These are phyloP conservation scores for Pectinophora gossypiella DNA, from an alignment of 1,140 invertebrate genomes.

Conservation along the genomic window DNA sequence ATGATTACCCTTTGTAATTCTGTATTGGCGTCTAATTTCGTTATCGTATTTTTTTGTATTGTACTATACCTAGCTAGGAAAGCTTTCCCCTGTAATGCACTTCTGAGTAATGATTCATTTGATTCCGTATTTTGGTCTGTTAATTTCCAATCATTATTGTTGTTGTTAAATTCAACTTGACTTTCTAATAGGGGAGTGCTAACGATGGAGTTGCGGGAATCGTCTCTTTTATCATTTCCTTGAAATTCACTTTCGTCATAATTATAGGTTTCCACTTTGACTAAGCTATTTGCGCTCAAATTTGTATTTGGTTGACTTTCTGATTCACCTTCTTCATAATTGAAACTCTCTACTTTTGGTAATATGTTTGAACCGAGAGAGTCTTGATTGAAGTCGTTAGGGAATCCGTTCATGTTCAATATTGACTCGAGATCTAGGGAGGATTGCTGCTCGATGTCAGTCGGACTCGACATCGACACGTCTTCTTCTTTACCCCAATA, in stretches of 20 bases:
- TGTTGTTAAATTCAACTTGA: constrained; percentile 79
- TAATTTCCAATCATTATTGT: constrained; percentile 88
- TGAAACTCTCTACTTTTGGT: constrained; percentile 78
- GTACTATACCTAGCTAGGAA: constrained; percentile 78
- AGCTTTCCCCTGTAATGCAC: constrained; percentile 85
- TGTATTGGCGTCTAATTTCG: constrained; percentile 49
- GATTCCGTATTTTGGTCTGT: constrained; percentile 80
- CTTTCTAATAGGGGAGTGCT: constrained; percentile 73
- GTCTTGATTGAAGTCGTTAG: constrained; percentile 71
- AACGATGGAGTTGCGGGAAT: constrained; percentile 62
- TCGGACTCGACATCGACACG: constrained; percentile 77
- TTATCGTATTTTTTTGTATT: constrained; percentile 55
- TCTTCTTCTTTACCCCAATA: constrained; percentile 75
- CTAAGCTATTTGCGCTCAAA: constrained; percentile 77
- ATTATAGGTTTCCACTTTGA: constrained; percentile 79
- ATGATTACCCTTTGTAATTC: constrained; percentile 63
- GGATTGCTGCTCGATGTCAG: constrained; percentile 75
- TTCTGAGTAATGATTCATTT: constrained; percentile 86
- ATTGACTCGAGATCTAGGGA: constrained; percentile 80
- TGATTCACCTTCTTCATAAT: constrained; percentile 78
- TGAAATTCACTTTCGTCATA: constrained; percentile 83
- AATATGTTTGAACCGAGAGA: constrained; percentile 54
- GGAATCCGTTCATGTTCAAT: constrained; percentile 78
- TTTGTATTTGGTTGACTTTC: constrained; percentile 79
- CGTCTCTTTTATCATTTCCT: constrained; percentile 79